phyloP scores from a whole-genome alignment of 64 coral and sea anemone species.

The Platygyra sinensis region DNA sequence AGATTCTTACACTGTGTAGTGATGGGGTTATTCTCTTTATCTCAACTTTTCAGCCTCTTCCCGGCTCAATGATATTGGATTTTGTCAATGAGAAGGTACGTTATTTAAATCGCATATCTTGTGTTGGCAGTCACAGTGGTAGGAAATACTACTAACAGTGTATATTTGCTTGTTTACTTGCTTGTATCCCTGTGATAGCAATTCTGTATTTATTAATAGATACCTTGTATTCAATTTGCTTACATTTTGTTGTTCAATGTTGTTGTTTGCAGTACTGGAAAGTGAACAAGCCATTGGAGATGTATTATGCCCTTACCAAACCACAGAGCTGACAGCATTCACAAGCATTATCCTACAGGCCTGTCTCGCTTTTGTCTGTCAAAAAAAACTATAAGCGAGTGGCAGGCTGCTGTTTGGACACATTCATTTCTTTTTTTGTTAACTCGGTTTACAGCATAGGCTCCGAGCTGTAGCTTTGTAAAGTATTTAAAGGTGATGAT shows the following conservation, averaged over 20 bases:
- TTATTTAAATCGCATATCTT: background rate
- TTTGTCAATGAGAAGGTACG: conserved; percentile 97
- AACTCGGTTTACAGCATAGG: too few species aligned
- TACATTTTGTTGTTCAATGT: background rate
- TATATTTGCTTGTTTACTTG: background rate
- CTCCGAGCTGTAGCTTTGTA: too few species aligned
- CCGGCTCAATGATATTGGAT: conserved; percentile 93
- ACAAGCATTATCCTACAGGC: background rate
- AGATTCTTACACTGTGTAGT: background rate
- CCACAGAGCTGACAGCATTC: conserved; percentile 31
- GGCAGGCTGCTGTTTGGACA: too few species aligned
- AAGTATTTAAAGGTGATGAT: too few species aligned
- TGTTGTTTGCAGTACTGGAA: conserved; percentile 86
- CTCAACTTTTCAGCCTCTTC: conserved; percentile 62
- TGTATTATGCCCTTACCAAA: conserved; percentile 92
- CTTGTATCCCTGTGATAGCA: background rate
- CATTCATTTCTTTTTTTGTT: too few species aligned
- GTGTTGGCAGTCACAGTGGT: background rate
- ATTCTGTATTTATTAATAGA: too few species aligned
- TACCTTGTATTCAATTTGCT: too few species aligned
- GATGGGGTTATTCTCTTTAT: background rate
- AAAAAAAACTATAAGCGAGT: background rate
- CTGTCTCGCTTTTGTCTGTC: background rate
- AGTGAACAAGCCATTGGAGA: conserved; percentile 97
- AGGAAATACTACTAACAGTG: background rate